Evolutionary conservation across 2,113 vertebrate species (phyloP).

Genomic region (Phoxinus phoxinus): DNA sequence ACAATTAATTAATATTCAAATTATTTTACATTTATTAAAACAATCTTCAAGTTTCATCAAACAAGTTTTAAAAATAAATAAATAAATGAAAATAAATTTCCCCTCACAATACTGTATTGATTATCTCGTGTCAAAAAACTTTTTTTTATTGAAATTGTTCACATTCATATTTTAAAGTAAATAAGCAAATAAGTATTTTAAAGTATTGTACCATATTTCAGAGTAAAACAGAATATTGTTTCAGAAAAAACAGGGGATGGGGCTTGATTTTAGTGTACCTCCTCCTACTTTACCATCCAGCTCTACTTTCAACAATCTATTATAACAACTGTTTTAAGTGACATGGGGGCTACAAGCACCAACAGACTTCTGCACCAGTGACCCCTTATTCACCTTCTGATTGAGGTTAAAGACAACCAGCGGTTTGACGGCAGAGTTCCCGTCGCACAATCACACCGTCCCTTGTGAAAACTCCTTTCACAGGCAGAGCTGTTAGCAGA

Average conservation of each 20-base stretch:
- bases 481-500: constrained; percentile 15
- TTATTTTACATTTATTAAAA: not conserved
- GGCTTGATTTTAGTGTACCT: too few relatives aligned
- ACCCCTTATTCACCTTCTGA: not conserved
- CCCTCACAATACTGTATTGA: not conserved
- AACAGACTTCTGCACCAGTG: not conserved
- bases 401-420: not conserved
- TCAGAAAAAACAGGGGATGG: too few relatives aligned
- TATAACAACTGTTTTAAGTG: not conserved
- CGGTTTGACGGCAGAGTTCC: not conserved
- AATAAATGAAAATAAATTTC: not conserved
- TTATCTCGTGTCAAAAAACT: not conserved
- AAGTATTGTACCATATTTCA: too few relatives aligned
- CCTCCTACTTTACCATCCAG: not conserved
- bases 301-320: not conserved
- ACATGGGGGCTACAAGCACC: not conserved
- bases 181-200: too few relatives aligned
- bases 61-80: too few relatives aligned
- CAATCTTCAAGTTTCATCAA: not conserved
- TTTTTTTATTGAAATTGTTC: not conserved
- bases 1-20: not conserved
- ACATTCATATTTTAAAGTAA: not conserved
- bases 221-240: too few relatives aligned
- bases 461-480: constrained; percentile 3
- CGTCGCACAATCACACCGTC: not conserved